phyloP scores from a whole-genome alignment of 2,888 invertebrate genomes.

The Uropetala carovei region DNA sequence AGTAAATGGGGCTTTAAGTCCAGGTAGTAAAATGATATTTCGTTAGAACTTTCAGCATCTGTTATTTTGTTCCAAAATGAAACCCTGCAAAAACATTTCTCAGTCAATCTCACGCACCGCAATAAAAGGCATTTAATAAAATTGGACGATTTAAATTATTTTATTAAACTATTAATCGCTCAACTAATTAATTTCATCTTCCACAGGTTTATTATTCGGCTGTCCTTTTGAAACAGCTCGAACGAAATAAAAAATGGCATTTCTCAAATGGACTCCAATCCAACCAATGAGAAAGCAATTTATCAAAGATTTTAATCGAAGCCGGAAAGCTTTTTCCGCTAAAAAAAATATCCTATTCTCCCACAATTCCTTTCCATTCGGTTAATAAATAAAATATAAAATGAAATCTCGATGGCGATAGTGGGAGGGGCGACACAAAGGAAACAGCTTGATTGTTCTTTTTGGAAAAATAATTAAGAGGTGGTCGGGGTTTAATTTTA shows the following conservation, averaged over 20 bases:
- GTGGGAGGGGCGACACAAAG: not conserved
- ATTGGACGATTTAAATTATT: too few relatives aligned
- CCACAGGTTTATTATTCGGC: too few relatives aligned
- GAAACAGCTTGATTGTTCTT: not conserved
- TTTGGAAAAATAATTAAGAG: not conserved
- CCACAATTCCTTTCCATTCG: not conserved
- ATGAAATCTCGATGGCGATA: too few relatives aligned
- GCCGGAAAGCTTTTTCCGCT: not conserved
- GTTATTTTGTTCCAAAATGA: too few relatives aligned
- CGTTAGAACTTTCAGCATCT: too few relatives aligned
- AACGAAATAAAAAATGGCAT: not conserved
- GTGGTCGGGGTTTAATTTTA: not conserved
- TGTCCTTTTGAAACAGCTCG: not conserved
- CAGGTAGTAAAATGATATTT: too few relatives aligned
- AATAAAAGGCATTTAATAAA: too few relatives aligned
- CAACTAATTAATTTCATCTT: too few relatives aligned
- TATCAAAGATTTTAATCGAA: not conserved
- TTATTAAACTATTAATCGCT: too few relatives aligned
- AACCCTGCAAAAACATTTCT: too few relatives aligned
- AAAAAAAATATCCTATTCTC: not conserved
- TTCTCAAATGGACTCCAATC: not conserved
- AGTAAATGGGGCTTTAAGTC: too few relatives aligned
- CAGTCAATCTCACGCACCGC: too few relatives aligned
- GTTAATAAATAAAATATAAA: not conserved
- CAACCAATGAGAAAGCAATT: not conserved